Conservation (phyloP, 2,113 vertebrate genomes). For the Artemisiospiza belli region DNA sequence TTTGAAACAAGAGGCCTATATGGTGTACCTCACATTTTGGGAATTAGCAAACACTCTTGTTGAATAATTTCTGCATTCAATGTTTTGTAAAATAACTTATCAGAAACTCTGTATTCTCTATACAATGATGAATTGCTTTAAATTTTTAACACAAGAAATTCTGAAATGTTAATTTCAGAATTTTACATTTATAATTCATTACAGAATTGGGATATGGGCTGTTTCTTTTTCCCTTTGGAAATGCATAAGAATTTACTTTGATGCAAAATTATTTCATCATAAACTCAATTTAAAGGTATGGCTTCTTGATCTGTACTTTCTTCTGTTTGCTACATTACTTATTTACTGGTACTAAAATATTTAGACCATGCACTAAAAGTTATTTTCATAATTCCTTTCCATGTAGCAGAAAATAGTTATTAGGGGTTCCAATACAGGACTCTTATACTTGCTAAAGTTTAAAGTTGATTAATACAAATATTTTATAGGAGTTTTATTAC, state of each 20-base stretch:
- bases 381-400: not conserved
- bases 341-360: not conserved
- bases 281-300: not conserved
- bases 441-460: not conserved
- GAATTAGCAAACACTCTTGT: not conserved
- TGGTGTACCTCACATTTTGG: not conserved
- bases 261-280: not conserved
- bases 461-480: not conserved
- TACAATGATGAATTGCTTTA: not conserved
- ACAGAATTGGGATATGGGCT: not conserved
- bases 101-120: not conserved
- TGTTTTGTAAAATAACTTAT: not conserved
- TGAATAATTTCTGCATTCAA: not conserved
- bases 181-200: not conserved
- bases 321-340: not conserved
- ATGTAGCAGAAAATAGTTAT: not conserved
- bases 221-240: not conserved
- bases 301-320: not conserved
- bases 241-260: not conserved
- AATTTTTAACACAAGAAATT: not conserved
- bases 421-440: not conserved
- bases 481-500: not conserved
- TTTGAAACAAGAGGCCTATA: not conserved
- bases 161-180: not conserved
- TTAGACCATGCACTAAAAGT: not conserved